phyloP scores from a whole-genome alignment of 2,888 invertebrate species.

The Ochlodes sylvanus region DNA sequence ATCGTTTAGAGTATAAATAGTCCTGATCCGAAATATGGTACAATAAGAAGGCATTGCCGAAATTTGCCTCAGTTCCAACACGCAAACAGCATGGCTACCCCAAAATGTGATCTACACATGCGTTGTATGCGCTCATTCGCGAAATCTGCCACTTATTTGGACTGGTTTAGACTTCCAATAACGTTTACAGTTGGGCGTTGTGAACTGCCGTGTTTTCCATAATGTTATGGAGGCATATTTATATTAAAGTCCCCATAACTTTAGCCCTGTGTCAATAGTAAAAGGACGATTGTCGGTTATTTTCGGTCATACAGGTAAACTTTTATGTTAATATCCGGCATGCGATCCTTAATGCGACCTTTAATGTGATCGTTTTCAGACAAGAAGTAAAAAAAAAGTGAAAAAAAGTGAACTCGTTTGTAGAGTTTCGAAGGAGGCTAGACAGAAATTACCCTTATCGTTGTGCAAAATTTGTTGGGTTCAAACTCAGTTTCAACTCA shows the following conservation, averaged over 20 bases:
- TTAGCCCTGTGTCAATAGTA: background rate
- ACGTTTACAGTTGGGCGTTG: background rate
- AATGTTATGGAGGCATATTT: background rate
- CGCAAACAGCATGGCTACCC: conserved; percentile 31
- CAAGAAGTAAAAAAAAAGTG: too few relatives aligned
- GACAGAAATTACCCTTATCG: too few relatives aligned
- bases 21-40: conserved; percentile 21
- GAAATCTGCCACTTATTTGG: conserved; percentile 26
- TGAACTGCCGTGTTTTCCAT: background rate
- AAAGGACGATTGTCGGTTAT: too few relatives aligned
- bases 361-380: too few relatives aligned
- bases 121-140: conserved; percentile 1
- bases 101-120: conserved; percentile 33
- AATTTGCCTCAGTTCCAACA: conserved; percentile 4
- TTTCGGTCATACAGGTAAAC: too few relatives aligned
- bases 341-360: too few relatives aligned
- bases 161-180: conserved; percentile 8
- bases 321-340: too few relatives aligned
- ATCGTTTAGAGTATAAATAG: conserved; percentile 17
- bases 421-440: too few relatives aligned
- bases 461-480: too few relatives aligned
- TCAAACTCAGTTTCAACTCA: too few relatives aligned
- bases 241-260: background rate
- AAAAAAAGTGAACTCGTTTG: too few relatives aligned
- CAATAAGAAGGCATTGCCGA: conserved; percentile 6